Percentiles rank a stretch among this genome's conserved stretches.
Evolutionary conservation across 2,797 vertebrate genomes (phyloP).

Genomic region (Trachops cirrhosus): DNA sequence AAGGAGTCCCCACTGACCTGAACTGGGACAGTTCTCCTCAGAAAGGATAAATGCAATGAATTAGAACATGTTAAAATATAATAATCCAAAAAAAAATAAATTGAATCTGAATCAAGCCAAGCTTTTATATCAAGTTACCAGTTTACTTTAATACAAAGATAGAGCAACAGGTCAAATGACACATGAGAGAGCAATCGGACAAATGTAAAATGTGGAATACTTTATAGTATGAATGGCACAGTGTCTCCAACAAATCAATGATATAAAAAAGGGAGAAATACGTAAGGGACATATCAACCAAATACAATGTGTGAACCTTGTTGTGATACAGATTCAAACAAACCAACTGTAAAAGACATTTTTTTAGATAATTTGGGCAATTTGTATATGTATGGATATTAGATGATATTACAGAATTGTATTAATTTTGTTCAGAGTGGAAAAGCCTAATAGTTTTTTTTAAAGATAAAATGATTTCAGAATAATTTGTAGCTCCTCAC

Average conservation of each 20-base stretch:
- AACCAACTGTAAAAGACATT: neutral
- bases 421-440: neutral
- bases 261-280: neutral
- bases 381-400: neutral
- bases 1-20: neutral
- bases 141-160: neutral
- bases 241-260: neutral
- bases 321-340: neutral
- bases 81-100: conserved; percentile 20
- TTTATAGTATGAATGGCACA: neutral
- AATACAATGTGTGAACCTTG: neutral
- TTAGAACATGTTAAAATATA: neutral
- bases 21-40: neutral
- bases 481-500: neutral
- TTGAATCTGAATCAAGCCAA: conserved; percentile 29
- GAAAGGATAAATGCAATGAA: neutral
- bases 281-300: neutral
- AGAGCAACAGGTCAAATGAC: conserved; percentile 16
- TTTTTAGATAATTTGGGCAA: neutral
- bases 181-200: neutral
- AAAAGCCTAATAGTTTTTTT: neutral
- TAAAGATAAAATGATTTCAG: neutral
- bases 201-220: neutral
- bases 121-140: conserved; percentile 15
- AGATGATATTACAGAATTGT: neutral